Base-by-base conservation (phyloP, 2,888 invertebrate species). In the Drosophila putrida region DNA sequence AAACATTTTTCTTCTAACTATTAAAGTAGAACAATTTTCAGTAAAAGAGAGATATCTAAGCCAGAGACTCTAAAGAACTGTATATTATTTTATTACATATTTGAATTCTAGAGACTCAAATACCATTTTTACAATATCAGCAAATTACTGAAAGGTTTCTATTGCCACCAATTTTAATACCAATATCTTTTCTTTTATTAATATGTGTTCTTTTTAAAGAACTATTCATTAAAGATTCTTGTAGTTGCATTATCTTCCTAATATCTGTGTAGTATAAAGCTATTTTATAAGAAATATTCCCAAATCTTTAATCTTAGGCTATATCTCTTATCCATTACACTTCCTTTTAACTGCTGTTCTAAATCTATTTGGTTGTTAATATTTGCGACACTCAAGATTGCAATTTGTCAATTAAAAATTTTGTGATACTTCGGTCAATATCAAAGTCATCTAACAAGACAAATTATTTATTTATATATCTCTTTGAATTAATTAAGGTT, bases 371-470 rank as follows among this genome's bases (percentile, higher is more conserved):
- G 9, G 4, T 6, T 25, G 13, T 25, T 46, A n/a, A 28, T 44
- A 28, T 38, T 53, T 9, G 28, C 4, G 10, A 15, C 38, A 20
- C 15, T n/a, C 27, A 10, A 13, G 36, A n/a, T 36, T 62, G 25
- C 11, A 62, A 53, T 39, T 54, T 54, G 44, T 47, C 46, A 46
- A 47, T 47, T 47, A 62, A 25, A 20, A 54, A 54, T 47, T 47
- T 11, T 11, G 9, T 4, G 25, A 20, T 25, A 28, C 28, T 51
- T 59, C 58, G 58, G 8, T n/a, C 31, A 43, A 51, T 28, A 64
- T 64, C 64, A 64, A 58, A 64, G 58, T 39, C 27, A 64, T 44
- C 39, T 49, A 15, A 63, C 49, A 43, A 31, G 39, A 33, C 15
- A 41, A 49, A 28, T 62, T 57, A 50, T 57, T 41, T 28, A 39